Conservation (phyloP, 2,113 vertebrate genomes). For the Corapipo altera region DNA sequence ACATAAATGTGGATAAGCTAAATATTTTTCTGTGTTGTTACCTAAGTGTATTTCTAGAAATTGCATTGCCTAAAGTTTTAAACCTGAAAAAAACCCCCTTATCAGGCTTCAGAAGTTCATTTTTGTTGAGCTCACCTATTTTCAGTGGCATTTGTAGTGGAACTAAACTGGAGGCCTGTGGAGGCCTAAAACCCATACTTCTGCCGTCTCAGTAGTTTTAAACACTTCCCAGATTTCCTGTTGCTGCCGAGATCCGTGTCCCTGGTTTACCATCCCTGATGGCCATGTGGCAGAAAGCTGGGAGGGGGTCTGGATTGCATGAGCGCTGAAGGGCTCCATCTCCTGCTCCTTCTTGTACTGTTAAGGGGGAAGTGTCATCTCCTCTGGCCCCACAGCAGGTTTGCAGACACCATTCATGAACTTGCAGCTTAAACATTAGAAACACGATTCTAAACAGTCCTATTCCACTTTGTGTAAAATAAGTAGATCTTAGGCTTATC, state of each 20-base stretch:
- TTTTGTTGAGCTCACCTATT: neutral
- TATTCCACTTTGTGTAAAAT: neutral
- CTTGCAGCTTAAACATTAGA: neutral
- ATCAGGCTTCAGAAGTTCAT: neutral
- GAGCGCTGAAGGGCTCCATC: neutral
- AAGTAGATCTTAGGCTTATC: neutral
- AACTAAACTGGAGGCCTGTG: neutral
- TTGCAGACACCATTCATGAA: neutral
- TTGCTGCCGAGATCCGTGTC: rapidly evolving
- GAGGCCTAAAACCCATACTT: neutral
- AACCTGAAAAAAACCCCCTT: neutral
- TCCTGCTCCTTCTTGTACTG: rapidly evolving
- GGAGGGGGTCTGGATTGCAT: neutral
- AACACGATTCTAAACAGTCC: neutral
- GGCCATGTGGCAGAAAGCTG: neutral
- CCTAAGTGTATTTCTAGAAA: neutral
- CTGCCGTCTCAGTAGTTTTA: neutral
- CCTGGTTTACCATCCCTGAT: rapidly evolving
- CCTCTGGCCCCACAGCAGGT: neutral
- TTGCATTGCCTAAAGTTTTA: neutral
- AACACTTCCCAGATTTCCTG: neutral
- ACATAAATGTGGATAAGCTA: neutral
- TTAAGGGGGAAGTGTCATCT: neutral
- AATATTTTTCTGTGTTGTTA: neutral
- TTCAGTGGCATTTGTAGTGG: neutral